Evolutionary conservation across 2,888 invertebrate species (phyloP).

Genomic region (Digitonthophagus gazella): DNA sequence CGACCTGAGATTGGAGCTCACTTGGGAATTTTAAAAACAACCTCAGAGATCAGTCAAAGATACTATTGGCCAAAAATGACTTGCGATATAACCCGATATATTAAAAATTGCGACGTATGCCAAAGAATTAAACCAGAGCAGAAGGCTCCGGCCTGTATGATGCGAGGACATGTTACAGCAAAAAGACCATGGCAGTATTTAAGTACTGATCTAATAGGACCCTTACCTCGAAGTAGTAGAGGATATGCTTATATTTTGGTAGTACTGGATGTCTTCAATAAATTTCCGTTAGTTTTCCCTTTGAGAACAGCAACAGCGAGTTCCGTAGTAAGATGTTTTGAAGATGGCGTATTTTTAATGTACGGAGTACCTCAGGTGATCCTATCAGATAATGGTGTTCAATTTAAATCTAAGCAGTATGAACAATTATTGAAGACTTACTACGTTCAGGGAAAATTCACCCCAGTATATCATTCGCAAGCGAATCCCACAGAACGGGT

Average conservation of each 20-base stretch:
- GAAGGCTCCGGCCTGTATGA: conserved; percentile 34
- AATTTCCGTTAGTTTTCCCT: conserved; percentile 33
- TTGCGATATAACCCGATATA: conserved; percentile 31
- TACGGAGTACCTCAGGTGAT: conserved; percentile 35
- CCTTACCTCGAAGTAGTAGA: conserved; percentile 17
- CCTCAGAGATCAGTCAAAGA: conserved; percentile 13
- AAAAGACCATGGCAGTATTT: conserved; percentile 31
- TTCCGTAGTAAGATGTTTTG: conserved; percentile 25
- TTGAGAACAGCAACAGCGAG: conserved; percentile 31
- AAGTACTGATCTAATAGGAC: conserved; percentile 30
- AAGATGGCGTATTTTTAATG: conserved; percentile 33
- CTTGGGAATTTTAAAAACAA: conserved; percentile 33
- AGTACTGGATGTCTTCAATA: conserved; percentile 32
- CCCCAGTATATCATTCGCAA: conserved; percentile 36
- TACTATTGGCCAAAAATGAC: conserved; percentile 36
- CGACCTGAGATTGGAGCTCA: conserved; percentile 29
- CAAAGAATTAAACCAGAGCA: conserved; percentile 30
- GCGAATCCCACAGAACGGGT: too few relatives aligned
- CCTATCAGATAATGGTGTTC: conserved; percentile 37
- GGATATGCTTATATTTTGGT: conserved; percentile 27
- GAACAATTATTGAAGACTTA: conserved; percentile 21
- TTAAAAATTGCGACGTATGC: conserved; percentile 31
- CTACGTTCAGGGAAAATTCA: conserved; percentile 28
- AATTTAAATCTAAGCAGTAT: conserved; percentile 32
- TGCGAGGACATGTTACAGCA: conserved; percentile 33